These are phyloP conservation scores for Lycophotia porphyrea DNA, from an alignment of 2,888 invertebrate genomes.

Conservation along the genomic window DNA sequence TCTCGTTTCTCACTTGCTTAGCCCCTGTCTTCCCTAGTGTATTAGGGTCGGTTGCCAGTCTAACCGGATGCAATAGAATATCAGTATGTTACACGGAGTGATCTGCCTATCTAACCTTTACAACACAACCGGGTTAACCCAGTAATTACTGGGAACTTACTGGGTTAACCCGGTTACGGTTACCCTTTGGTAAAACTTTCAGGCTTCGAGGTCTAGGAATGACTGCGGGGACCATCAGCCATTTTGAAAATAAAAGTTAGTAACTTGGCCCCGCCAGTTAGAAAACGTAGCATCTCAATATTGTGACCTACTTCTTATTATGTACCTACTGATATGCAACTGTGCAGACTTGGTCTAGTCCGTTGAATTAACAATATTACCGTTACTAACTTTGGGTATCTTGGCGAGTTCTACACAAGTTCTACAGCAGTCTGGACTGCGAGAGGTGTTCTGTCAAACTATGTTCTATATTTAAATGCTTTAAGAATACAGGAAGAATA, in stretches of 20 bases:
- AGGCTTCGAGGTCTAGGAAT: background rate
- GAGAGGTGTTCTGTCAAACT: conserved; percentile 15
- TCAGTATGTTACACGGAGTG: background rate
- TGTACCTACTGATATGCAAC: conserved; percentile 43
- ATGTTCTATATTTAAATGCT: background rate
- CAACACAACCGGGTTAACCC: background rate
- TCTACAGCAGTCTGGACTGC: conserved; percentile 7
- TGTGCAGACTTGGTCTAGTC: conserved; percentile 49
- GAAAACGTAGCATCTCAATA: conserved; percentile 35
- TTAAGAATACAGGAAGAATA: background rate
- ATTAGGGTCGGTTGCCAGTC: background rate
- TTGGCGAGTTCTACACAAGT: conserved; percentile 8
- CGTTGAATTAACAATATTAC: conserved; percentile 22
- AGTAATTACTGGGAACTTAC: too few relatives aligned
- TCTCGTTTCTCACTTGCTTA: rapidly evolving
- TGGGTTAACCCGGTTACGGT: background rate
- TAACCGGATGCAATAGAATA: background rate
- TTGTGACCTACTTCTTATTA: conserved; percentile 53
- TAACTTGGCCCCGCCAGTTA: conserved; percentile 6
- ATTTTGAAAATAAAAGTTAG: background rate
- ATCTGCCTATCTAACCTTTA: background rate
- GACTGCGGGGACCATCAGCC: background rate
- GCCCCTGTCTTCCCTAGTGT: background rate
- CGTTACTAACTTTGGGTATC: conserved; percentile 36
- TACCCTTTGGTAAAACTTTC: background rate